Base-by-base conservation (phyloP, 1,140 invertebrate genomes). In the Cheumatopsyche charites region DNA sequence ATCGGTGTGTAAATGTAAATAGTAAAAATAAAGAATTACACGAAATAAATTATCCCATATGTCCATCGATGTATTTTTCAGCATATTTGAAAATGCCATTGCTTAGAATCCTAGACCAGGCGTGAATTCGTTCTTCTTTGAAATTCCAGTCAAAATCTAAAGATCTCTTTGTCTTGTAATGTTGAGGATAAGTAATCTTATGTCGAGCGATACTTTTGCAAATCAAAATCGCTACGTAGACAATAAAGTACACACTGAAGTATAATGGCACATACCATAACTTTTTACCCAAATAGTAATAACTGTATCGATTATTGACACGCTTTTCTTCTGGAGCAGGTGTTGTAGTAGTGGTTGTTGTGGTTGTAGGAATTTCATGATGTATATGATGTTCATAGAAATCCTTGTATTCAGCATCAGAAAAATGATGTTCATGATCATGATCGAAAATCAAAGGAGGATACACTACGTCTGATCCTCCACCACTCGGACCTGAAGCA, bases 261-360 rank as follows among this genome's bases (percentile, higher is more conserved):
- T 93, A 94, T 12, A 94, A 78, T 0, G 92, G 92, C 49, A 93
- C 84, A 77, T 93, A 94, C 88, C 92, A 94, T 1, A 93, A 82
- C 77, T 93, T 93, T 71, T 90, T 88, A 0, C 91, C 91, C 74
- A 93, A 86, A 77, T 90, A 93, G 78, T 93, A 93, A 79, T 93
- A 93, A 78, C 90, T 92, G 83, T 91, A 93, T 72, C 87, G 83
- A 72, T 91, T 92, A 67, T 88, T 90, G 47, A 91, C 86, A 76
- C 90, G 85, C 62, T 86, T 86, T 78, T 89, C 87, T 26, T 86
- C 87, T 26, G 86, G 86, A 61, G 89, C 87, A 3, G 80, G 77
- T 23, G 85, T 84, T 7, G 86, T 83, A 76, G 83, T 68, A 70
- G 84, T 77, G 72, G 85, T 77, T 1, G 79, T 78, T 69, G 85